Conservation (phyloP, 2,888 invertebrate species). For the Oligia strigilis region DNA sequence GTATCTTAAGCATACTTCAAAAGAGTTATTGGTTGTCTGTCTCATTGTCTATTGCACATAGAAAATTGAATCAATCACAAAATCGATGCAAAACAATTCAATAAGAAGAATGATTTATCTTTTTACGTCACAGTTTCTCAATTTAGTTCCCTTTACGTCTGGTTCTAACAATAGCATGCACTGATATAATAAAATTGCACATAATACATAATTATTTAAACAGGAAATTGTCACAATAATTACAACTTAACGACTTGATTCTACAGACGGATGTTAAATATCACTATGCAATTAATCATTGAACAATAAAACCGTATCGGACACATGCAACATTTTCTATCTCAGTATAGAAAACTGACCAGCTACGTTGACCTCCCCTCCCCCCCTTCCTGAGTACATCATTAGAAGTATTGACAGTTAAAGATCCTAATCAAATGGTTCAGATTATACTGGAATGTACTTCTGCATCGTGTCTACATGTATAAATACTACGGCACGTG, state of each 20-base stretch:
- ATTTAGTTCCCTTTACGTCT: slow-evolving; percentile 47
- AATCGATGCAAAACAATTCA: slow-evolving; percentile 29
- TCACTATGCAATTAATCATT: slow-evolving; percentile 69
- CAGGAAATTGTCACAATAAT: slow-evolving; percentile 61
- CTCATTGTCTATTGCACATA: slow-evolving; percentile 8
- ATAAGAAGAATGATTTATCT: slow-evolving; percentile 46
- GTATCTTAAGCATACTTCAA: background rate
- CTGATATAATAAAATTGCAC: slow-evolving; percentile 6
- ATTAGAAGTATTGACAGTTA: slow-evolving; percentile 29
- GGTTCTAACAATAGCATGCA: slow-evolving; percentile 28
- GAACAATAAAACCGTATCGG: slow-evolving; percentile 65
- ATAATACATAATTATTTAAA: slow-evolving; percentile 20
- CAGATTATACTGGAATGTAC: slow-evolving; percentile 70
- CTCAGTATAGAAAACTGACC: slow-evolving; percentile 59
- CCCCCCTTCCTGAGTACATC: slow-evolving; percentile 23
- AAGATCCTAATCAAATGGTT: slow-evolving; percentile 62
- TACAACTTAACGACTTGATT: slow-evolving; percentile 48
- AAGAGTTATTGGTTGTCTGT: background rate
- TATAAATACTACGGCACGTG: slow-evolving; percentile 79
- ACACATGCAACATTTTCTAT: slow-evolving; percentile 68
- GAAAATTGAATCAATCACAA: slow-evolving; percentile 14
- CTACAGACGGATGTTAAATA: slow-evolving; percentile 65
- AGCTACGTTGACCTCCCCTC: slow-evolving; percentile 58
- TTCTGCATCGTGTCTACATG: slow-evolving; percentile 63
- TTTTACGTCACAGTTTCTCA: slow-evolving; percentile 34